Percentiles rank a stretch among this genome's conserved stretches.
These are phyloP conservation scores for Melipona quadrifasciata DNA, from an alignment of 1,140 invertebrate species.

Conservation along the genomic window DNA sequence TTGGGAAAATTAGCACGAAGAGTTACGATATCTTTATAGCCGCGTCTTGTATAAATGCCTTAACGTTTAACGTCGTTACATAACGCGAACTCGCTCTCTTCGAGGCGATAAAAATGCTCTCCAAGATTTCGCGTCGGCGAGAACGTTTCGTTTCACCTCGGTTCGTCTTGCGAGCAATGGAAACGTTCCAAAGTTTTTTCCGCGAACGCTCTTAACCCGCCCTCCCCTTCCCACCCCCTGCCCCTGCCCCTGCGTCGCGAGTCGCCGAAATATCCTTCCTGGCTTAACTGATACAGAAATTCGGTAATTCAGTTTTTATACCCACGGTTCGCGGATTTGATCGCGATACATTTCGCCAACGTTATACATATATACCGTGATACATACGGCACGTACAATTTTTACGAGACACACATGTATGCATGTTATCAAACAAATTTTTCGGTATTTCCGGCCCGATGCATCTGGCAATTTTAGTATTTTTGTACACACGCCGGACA, in stretches of 20 bases:
- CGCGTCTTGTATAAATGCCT: background rate
- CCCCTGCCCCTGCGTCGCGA: background rate
- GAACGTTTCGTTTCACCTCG: slow-evolving; percentile 27
- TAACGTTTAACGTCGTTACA: background rate
- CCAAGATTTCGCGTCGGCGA: slow-evolving; percentile 22
- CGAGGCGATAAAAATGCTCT: slow-evolving; percentile 31
- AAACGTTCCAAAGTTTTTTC: slow-evolving; percentile 63
- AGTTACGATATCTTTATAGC: background rate
- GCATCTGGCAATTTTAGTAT: slow-evolving; percentile 18
- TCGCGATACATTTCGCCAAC: background rate
- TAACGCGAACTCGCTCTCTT: background rate
- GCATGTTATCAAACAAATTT: slow-evolving; percentile 18
- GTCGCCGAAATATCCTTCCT: slow-evolving; percentile 38
- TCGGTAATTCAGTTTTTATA: slow-evolving; percentile 43
- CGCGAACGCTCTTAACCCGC: slow-evolving; percentile 3
- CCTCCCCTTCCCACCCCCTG: background rate
- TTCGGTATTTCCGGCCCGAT: background rate
- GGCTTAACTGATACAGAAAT: slow-evolving; percentile 34
- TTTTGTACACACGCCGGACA: background rate
- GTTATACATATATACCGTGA: background rate
- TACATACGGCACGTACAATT: background rate
- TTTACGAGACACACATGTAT: background rate
- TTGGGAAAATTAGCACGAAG: background rate
- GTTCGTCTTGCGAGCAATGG: slow-evolving; percentile 43
- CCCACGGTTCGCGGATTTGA: background rate